Evolutionary conservation across 2,797 vertebrate species (phyloP).

Genomic region (Esox lucius): DNA sequence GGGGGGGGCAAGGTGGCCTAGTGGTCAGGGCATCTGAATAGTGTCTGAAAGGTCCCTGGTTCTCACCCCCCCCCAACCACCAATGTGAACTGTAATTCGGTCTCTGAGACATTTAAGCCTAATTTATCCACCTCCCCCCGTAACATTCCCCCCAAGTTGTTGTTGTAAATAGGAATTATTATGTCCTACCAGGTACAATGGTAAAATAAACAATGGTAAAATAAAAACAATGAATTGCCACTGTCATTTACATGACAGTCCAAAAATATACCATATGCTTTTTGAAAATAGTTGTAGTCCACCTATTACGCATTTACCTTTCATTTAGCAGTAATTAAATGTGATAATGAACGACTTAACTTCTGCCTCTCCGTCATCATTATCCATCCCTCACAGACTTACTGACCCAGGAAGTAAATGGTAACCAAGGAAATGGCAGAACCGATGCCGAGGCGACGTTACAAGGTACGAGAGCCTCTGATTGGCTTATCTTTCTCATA

Average conservation of each 20-base stretch:
- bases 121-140: too few species aligned
- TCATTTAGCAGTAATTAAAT: constrained; percentile 66
- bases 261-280: neutral
- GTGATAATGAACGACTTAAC: constrained; percentile 67
- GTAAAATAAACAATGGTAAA: too few species aligned
- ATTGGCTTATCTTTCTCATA: constrained; percentile 75
- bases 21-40: too few species aligned
- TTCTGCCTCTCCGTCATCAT: constrained; percentile 81
- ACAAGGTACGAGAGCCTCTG: constrained; percentile 88
- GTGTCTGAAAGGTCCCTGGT: too few species aligned
- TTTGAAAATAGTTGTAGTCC: constrained; percentile 25
- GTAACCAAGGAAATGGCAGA: constrained; percentile 87
- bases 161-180: neutral
- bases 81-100: too few species aligned
- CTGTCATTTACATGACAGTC: neutral
- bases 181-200: too few species aligned
- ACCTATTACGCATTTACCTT: constrained; percentile 39
- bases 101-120: too few species aligned
- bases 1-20: too few species aligned
- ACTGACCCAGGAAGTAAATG: constrained; percentile 93
- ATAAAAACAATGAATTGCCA: too few species aligned
- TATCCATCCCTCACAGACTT: constrained; percentile 85
- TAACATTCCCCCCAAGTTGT: neutral
- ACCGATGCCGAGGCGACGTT: constrained; percentile 91
- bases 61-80: too few species aligned